Evolutionary conservation across 1,140 invertebrate genomes (phyloP).

Genomic region (Meloidogyne floridensis): DNA sequence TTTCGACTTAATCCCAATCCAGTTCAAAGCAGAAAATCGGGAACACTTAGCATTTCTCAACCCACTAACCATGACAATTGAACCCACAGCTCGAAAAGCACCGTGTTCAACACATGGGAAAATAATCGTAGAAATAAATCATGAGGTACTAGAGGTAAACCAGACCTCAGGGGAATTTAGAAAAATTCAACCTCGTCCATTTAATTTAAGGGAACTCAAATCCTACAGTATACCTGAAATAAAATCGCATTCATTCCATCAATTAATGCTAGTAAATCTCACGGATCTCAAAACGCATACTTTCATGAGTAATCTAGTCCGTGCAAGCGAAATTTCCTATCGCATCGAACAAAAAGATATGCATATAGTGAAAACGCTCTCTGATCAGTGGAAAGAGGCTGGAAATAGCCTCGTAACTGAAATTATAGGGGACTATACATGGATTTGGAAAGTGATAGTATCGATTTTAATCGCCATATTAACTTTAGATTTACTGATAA

Average conservation of each 20-base stretch:
- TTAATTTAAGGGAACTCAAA: background rate
- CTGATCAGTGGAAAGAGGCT: background rate
- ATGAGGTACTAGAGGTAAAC: background rate
- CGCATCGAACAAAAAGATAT: background rate
- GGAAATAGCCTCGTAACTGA: too few species aligned
- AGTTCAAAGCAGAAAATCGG: background rate
- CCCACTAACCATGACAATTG: background rate
- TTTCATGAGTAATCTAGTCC: background rate
- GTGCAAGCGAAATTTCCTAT: background rate
- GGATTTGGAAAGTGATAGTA: too few species aligned
- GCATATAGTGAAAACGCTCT: background rate
- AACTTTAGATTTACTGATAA: too few species aligned
- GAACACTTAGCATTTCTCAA: background rate
- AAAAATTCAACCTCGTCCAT: background rate
- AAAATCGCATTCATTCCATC: too few species aligned
- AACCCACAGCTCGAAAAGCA: background rate
- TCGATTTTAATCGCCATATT: too few species aligned
- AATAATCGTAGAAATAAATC: background rate
- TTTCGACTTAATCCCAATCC: background rate
- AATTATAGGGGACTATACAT: too few species aligned
- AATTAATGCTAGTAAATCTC: background rate
- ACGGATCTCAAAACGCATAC: conserved; percentile 15
- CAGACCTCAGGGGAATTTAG: background rate
- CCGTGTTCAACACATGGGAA: background rate
- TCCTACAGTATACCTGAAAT: background rate